Base-by-base conservation (phyloP, 2,797 vertebrate genomes). In the Zenarchopterus dispar region DNA sequence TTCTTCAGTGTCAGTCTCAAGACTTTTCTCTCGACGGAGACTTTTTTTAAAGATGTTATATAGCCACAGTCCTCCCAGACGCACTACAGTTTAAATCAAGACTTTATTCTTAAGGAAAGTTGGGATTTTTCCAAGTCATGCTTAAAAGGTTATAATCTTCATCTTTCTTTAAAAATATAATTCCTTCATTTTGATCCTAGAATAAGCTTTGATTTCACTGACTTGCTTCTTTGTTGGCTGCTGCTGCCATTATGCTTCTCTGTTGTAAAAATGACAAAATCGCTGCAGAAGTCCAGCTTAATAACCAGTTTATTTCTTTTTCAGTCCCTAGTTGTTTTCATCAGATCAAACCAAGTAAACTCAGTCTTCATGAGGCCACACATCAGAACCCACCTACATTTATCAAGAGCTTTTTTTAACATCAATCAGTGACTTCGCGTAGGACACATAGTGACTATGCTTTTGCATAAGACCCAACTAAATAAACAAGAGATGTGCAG, bases 401-500 rank as follows among this genome's bases (percentile, higher is more conserved):
- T 66, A 52, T 80, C 33, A 56, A 19, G 62, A 63, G 52, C 66
- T 64, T 76, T 24, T 76, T 24, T 74, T 46, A 59, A 66, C 70
- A 80, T 84, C 69, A 78, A 9, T 72, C 75, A 64, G 26, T 15
- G 60, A 67, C 62, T 78, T 72, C 33, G 68, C 63, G 58, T 67
- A 51, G 59, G 61, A 80, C 72, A 71, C 66, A 82, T 62, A 69
- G 53, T 61, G 63, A 68, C 59, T 58, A 17, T 33, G 61, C 67
- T 82, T 82, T 86, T 86, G 78, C 76, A 84, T 82, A 89, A 84
- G 71, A 70, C 41, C 48, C 49, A 6, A 70, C 68, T 74, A 62
- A 65, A 82, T 51, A 74, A 72, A 77, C 67, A 79, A 55, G 50
- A 71, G 65, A 53, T 70, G 72, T 61, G 59, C 56, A 43, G 66